A percentile compares a stretch with the other conserved stretches of the same genome.
Evolutionary conservation across 1,140 invertebrate genomes (phyloP).

Genomic region (Acromyrmex charruanus): DNA sequence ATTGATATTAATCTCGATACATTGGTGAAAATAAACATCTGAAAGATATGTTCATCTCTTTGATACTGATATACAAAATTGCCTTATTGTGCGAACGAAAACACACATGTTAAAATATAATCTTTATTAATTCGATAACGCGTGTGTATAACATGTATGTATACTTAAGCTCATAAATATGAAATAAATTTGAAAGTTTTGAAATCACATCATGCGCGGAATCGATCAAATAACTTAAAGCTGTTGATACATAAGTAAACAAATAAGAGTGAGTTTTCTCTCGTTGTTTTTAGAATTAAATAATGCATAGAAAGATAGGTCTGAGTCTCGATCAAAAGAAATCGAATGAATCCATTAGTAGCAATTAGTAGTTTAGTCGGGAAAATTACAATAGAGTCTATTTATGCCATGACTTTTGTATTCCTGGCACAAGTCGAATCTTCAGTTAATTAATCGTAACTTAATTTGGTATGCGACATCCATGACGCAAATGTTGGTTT

Average conservation of each 20-base stretch:
- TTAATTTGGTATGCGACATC: slow-evolving; percentile 13
- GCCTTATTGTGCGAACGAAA: neutral
- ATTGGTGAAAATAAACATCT: neutral
- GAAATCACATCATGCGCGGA: neutral
- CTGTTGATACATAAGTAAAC: neutral
- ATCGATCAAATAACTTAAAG: neutral
- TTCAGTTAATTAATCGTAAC: slow-evolving; percentile 15
- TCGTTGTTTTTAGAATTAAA: neutral
- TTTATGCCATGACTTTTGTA: slow-evolving; percentile 27
- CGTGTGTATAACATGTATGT: neutral
- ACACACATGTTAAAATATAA: neutral
- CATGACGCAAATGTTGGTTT: slow-evolving; percentile 16
- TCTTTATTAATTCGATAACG: neutral
- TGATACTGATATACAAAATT: neutral
- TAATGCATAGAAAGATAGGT: neutral
- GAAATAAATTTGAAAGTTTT: neutral
- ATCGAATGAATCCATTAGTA: neutral
- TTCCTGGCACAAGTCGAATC: slow-evolving; percentile 17
- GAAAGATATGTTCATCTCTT: neutral
- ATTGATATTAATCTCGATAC: too few relatives aligned
- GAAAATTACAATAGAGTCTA: neutral
- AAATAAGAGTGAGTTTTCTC: neutral
- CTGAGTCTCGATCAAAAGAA: neutral
- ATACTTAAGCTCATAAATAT: neutral
- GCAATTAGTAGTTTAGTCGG: neutral